Evolutionary conservation across 2,113 vertebrate genomes (phyloP).

Genomic region (Prunella himalayana): DNA sequence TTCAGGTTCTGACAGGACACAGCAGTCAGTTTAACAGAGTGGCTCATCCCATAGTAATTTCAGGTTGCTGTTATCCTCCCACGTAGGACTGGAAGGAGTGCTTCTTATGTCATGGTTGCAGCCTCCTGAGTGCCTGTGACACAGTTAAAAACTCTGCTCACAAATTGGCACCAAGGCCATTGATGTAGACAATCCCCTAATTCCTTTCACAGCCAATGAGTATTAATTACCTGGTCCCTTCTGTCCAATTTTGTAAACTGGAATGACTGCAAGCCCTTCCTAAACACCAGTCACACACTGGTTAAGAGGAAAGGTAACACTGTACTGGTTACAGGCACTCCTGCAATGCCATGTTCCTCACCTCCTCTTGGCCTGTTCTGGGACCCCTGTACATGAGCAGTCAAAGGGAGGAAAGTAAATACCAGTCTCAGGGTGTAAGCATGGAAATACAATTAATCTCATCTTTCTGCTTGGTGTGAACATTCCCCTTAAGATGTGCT

Average conservation of each 20-base stretch:
- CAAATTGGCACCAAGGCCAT: background rate
- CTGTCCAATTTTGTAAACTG: background rate
- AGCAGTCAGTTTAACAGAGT: background rate
- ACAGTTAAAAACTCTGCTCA: background rate
- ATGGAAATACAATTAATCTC: background rate
- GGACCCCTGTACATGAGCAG: background rate
- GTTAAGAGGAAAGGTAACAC: background rate
- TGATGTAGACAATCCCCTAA: background rate
- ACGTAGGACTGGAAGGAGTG: background rate
- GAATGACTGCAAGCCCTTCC: background rate
- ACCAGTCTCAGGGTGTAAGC: background rate
- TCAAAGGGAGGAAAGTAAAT: background rate
- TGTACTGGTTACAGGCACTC: background rate
- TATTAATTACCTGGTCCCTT: background rate
- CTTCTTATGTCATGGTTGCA: background rate
- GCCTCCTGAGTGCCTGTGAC: background rate
- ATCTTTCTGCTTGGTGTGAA: background rate
- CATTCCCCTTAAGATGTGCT: background rate
- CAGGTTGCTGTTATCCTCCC: background rate
- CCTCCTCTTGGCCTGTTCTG: background rate
- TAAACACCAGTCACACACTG: background rate
- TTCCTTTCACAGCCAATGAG: background rate
- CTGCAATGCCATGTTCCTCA: rapidly evolving
- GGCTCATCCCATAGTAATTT: background rate
- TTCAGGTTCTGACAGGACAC: background rate